Evolutionary conservation across 2,113 vertebrate genomes (phyloP), one percentile per base, ranked within the genome.

Genomic region (Erythrocercus mccallii): DNA sequence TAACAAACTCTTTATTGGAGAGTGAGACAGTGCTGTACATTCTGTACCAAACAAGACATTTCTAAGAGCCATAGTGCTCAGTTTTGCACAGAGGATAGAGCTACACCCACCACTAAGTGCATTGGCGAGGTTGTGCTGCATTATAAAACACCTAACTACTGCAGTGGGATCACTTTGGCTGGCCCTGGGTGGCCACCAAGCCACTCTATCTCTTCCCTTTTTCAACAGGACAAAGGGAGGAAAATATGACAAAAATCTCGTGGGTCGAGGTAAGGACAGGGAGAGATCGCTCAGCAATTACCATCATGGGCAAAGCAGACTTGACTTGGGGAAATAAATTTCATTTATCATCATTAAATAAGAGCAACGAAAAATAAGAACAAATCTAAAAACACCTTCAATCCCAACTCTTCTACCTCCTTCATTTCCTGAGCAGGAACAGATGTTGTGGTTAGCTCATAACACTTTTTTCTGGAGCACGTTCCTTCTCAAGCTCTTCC

Each of bases 1-100:
- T 50, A 31, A 38, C 5, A 90, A 92, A 80, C 12, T 47, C 53
- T 76, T 82, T 35, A 54, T 56, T 30, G 35, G 31, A 71, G 15
- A 73, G 5, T 60, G 58, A 80, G 70, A 66, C 15, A 38, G 18
- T 12, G 42, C 33, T 54, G 16, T 31, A 31, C 9, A 64, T 57
- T 94, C 65, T 53, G 35, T 53, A 86, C 25, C n/a, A 66, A 50
- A 3, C 23, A 33, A 72, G 35, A 14, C 2, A 28, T 47, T 77
- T 92, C 42, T 48, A 57, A 31, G 11, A 0, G 0, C 33, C 1
- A 1, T 1, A 38, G 31, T 42, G 24, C 30, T 58, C 81, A 44
- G 22, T 60, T 87, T 85, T 81, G 5, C 56, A 92, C 25, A 38
- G 21, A 70, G 4, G 6, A 7, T 31, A 69, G 17, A 60, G 35